Evolutionary conservation across 2,113 vertebrate genomes (phyloP), one percentile per base, ranked within the genome.

Genomic region (Centropristis striata): DNA sequence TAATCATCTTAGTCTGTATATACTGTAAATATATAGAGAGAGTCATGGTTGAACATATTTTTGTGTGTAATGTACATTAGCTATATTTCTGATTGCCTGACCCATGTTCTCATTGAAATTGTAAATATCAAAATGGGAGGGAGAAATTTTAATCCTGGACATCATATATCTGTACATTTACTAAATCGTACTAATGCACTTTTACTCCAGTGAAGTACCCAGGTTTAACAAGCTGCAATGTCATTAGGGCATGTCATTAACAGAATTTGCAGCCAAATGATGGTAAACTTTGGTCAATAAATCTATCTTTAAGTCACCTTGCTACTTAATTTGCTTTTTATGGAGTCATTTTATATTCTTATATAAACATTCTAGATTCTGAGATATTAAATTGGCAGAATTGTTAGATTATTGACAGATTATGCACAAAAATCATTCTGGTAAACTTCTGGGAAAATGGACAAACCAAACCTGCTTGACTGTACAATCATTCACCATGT

Each of bases 101-200:
- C 71, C 23, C 36, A 44, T 20, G 12, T 60, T 80, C 13, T 28
- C 65, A 27, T 63, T 54, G 2, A 58, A 54, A 55, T 42, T 86
- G 61, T 80, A 82, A 82, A 83, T 70, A 71, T 74, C 18, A 50
- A 69, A 78, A 41, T 78, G 16, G 0, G 32, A 37, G 20, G 51
- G 57, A 32, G 39, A 59, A 23, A 72, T 53, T 64, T 50, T 37
- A 71, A 50, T 49, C 36, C 21, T 57, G 9, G 10, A 55, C 3
- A 1, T 67, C 20, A 46, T 72, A 42, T 61, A 65, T 80, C 13
- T 74, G 1, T 65, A 83, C 36, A 79, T 67, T 64, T 71, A 78
- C 42, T 50, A 15, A 65, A 55, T 76, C 27, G 16, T 69, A 74
- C 78, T 73, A 39, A 84, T 72, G 81, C 89, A 92, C 86, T 85